These are phyloP conservation scores for Dicerorhinus sumatrensis DNA, from an alignment of 2,113 vertebrate genomes.

Conservation along the genomic window DNA sequence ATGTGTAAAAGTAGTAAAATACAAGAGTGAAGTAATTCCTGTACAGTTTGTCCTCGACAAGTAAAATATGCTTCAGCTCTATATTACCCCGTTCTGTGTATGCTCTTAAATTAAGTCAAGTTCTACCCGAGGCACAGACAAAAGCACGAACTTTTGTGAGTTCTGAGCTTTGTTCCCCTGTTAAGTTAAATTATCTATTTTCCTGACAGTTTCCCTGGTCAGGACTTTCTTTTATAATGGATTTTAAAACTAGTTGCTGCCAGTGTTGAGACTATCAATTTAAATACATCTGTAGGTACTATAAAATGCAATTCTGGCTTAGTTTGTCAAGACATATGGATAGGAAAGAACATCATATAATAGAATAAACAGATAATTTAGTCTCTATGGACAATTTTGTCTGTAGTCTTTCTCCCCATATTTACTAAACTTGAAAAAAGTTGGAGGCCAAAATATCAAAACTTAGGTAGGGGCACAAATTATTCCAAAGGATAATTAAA, in stretches of 20 bases:
- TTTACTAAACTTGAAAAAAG: neutral
- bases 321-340: neutral
- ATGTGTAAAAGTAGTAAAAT: neutral
- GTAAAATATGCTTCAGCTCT: neutral
- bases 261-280: neutral
- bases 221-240: neutral
- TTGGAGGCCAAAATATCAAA: neutral
- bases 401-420: neutral
- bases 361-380: neutral
- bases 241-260: neutral
- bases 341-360: neutral
- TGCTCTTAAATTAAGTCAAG: neutral
- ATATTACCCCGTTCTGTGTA: neutral
- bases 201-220: neutral
- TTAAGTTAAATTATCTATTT: neutral
- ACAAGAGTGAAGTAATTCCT: neutral
- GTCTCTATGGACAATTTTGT: neutral
- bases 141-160: neutral
- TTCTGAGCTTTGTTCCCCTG: neutral
- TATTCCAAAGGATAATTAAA: neutral
- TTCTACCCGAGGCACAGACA: neutral
- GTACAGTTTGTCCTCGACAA: neutral
- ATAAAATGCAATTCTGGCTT: neutral
- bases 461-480: neutral
- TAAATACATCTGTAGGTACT: neutral